Percentiles rank a stretch among this genome's conserved stretches.
phyloP scores from a whole-genome alignment of 2,888 invertebrate species.

The Notocelia uddmanniana region DNA sequence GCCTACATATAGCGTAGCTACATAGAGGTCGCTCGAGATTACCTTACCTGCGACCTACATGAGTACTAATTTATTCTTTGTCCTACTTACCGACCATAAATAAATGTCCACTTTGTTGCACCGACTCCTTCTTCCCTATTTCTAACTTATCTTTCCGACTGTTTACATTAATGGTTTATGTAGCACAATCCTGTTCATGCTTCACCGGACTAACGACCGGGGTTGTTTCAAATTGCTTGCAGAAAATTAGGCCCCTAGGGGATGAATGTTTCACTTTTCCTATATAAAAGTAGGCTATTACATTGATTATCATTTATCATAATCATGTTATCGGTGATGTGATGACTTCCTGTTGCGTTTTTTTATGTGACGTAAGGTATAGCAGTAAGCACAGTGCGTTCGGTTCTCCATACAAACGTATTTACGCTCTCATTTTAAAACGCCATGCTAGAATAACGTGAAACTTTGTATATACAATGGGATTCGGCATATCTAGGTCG shows the following conservation, averaged over 20 bases:
- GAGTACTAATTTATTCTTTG: constrained; percentile 37
- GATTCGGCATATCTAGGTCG: no score
- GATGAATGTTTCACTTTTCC: constrained; percentile 35
- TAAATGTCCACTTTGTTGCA: constrained; percentile 21
- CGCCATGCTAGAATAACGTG: no score
- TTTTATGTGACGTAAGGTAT: no score
- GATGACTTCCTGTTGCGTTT: no score
- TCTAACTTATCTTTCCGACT: constrained; percentile 20
- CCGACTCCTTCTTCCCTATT: constrained; percentile 1
- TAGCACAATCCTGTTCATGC: constrained; percentile 37
- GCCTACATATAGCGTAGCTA: constrained; percentile 15
- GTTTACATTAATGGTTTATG: constrained; percentile 39
- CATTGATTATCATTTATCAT: constrained; percentile 9
- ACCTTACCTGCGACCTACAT: constrained; percentile 24
- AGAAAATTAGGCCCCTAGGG: constrained; percentile 29
- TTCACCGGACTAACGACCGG: constrained; percentile 34
- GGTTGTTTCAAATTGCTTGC: constrained; percentile 38
- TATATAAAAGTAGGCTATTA: constrained; percentile 8
- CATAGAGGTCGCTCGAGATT: constrained; percentile 10
- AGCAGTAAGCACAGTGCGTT: no score
- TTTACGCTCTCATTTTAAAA: no score
- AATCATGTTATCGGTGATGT: background rate
- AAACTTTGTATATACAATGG: no score
- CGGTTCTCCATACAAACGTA: no score
- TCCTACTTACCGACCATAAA: constrained; percentile 28